Percentiles rank a stretch among this genome's conserved stretches.
Conservation (phyloP, 2,113 vertebrate species). For the Symphodus melops region DNA sequence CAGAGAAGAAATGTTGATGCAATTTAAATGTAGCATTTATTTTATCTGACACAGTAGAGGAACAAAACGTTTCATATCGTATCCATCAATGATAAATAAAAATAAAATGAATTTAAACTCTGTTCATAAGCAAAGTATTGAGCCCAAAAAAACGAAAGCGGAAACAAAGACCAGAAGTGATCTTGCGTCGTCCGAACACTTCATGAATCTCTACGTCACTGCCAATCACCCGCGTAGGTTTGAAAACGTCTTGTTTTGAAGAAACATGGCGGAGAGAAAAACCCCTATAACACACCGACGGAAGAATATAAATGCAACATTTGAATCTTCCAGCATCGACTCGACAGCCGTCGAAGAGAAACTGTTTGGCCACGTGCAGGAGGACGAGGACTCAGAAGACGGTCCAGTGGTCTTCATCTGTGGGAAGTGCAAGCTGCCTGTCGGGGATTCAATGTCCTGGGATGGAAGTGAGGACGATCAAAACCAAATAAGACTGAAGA, state of each 20-base stretch:
- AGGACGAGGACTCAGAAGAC: slow-evolving; percentile 51
- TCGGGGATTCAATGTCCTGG: slow-evolving; percentile 82
- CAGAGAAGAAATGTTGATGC: no score
- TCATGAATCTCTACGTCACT: background rate
- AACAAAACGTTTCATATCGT: no score
- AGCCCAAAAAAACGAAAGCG: slow-evolving; percentile 23
- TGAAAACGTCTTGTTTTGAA: slow-evolving; percentile 30
- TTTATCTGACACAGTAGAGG: no score
- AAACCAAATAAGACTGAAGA: slow-evolving; percentile 77
- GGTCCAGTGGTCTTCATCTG: slow-evolving; percentile 80
- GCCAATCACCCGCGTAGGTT: slow-evolving; percentile 43
- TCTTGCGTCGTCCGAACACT: background rate
- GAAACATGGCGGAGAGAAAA: slow-evolving; percentile 53
- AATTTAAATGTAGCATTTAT: no score
- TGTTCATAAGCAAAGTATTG: no score
- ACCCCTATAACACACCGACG: background rate
- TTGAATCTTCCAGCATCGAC: slow-evolving; percentile 18
- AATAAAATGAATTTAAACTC: no score
- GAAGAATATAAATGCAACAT: background rate
- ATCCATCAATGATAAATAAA: no score
- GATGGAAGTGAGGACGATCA: slow-evolving; percentile 76
- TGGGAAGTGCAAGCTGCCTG: slow-evolving; percentile 73
- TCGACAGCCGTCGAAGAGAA: slow-evolving; percentile 37
- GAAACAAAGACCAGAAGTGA: accelerated
- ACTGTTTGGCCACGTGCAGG: slow-evolving; percentile 7